These are phyloP conservation scores for Zootermopsis nevadensis DNA, from an alignment of 2,888 invertebrate species.

Conservation along the genomic window DNA sequence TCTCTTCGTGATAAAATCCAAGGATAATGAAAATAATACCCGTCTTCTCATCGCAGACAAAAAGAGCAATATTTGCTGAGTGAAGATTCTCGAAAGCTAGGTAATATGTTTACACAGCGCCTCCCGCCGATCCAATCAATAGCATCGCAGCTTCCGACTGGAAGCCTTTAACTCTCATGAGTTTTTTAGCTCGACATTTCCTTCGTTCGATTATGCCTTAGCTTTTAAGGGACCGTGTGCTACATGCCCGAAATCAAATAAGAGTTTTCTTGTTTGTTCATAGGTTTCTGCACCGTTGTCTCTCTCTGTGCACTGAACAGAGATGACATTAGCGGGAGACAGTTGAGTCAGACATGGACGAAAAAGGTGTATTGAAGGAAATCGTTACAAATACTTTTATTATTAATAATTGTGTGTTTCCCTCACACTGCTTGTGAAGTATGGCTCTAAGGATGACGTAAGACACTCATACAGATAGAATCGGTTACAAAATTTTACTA, in stretches of 20 bases:
- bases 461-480: no score
- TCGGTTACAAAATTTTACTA: no score
- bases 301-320: not conserved
- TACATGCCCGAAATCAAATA: slow-evolving; percentile 3
- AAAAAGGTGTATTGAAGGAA: no score
- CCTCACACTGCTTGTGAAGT: no score
- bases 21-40: slow-evolving; percentile 12
- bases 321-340: not conserved
- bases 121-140: slow-evolving; percentile 2
- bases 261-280: not conserved
- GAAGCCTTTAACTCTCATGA: not conserved
- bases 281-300: not conserved
- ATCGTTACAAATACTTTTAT: no score
- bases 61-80: slow-evolving; percentile 6
- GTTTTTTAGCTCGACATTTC: slow-evolving; percentile 6
- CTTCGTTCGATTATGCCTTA: not conserved
- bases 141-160: not conserved
- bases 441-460: no score
- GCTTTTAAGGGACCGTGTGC: slow-evolving; percentile 4
- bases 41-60: slow-evolving; percentile 3
- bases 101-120: slow-evolving; percentile 13
- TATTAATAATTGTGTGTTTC: no score
- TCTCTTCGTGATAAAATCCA: not conserved
- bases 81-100: slow-evolving; percentile 15
- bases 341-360: no score